These are phyloP conservation scores for Tragelaphus buxtoni DNA, from an alignment of 2,113 vertebrate species.

Conservation along the genomic window DNA sequence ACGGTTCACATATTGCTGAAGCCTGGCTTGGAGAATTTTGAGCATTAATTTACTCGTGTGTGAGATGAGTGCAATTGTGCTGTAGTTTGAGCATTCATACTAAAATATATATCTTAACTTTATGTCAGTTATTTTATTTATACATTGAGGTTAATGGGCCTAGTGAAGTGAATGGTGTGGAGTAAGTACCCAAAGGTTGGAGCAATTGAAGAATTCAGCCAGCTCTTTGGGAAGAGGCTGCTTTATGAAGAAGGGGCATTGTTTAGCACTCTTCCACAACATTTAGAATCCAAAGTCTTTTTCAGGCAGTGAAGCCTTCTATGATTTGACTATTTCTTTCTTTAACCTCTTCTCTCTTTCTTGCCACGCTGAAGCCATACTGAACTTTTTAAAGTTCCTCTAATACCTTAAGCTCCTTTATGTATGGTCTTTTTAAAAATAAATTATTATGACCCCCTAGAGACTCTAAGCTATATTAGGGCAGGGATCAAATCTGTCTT, in stretches of 20 bases:
- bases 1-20: no score
- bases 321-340: not conserved
- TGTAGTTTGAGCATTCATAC: not conserved
- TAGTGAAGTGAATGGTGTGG: not conserved
- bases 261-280: not conserved
- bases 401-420: not conserved
- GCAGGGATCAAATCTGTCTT: not conserved
- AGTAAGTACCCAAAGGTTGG: not conserved
- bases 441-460: not conserved
- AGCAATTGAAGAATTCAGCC: not conserved
- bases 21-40: no score
- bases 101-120: not conserved
- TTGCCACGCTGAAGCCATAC: not conserved
- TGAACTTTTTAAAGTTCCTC: not conserved
- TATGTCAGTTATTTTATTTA: slow-evolving; percentile 12
- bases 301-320: not conserved
- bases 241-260: not conserved
- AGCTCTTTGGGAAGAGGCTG: not conserved
- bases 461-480: not conserved
- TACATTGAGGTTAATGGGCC: not conserved
- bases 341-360: not conserved
- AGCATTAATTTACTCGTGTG: no score
- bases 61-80: no score
- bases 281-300: not conserved
- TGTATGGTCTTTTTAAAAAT: not conserved